A percentile compares a stretch with the other conserved stretches of the same genome.
Evolutionary conservation across 2,797 vertebrate species (phyloP).

Genomic region (Peromyscus eremicus): DNA sequence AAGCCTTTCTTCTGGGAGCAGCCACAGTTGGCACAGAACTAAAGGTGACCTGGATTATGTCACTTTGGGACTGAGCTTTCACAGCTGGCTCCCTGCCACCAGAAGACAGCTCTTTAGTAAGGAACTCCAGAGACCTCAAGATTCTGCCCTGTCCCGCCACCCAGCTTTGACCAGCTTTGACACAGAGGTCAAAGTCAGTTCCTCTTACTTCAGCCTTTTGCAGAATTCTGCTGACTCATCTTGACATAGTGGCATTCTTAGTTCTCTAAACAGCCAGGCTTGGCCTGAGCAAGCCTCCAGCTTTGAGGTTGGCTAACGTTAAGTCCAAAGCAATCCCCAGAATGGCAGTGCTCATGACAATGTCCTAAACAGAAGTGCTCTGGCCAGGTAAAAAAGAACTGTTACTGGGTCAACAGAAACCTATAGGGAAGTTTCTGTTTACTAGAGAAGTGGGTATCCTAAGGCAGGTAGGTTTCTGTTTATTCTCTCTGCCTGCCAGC

Average conservation of each 20-base stretch:
- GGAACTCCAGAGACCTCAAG: not conserved
- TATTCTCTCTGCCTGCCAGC: too few species aligned
- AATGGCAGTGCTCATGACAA: not conserved
- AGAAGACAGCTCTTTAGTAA: not conserved
- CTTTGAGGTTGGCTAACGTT: not conserved
- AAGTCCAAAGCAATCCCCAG: not conserved
- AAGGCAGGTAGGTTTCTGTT: not conserved
- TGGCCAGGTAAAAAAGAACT: not conserved
- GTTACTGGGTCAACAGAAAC: not conserved
- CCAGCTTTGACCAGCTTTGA: too few species aligned
- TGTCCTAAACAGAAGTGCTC: not conserved
- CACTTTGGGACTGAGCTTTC: not conserved
- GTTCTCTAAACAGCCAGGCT: not conserved
- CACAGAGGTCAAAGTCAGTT: not conserved
- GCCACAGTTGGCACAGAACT: not conserved
- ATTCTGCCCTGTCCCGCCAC: not conserved
- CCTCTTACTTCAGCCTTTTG: not conserved
- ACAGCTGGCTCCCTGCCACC: not conserved
- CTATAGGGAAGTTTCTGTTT: not conserved
- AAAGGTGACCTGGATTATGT: not conserved
- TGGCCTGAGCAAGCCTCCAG: not conserved
- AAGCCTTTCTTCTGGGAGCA: not conserved
- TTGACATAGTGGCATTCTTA: not conserved
- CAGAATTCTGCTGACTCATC: constrained; percentile 63
- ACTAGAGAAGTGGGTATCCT: too few species aligned